Evolutionary conservation across 2,888 invertebrate genomes (phyloP).

Genomic region (Tineola bisselliella): DNA sequence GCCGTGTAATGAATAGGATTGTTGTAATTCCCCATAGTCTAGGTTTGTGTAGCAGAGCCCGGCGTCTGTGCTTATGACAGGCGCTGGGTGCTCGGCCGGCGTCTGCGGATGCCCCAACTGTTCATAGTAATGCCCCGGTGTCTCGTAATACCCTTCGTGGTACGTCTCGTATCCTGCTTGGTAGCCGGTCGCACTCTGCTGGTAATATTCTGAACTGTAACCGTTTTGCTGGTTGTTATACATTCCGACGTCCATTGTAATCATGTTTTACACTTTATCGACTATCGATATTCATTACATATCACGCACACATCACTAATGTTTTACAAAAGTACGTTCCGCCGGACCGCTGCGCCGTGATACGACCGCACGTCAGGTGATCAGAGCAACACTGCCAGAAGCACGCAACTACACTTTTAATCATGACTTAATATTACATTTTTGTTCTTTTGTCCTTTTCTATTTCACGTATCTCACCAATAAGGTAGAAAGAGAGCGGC

Average conservation of each 20-base stretch:
- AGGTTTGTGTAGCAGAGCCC: slow-evolving; percentile 91
- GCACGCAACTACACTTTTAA: slow-evolving; percentile 34
- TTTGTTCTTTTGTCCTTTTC: background rate
- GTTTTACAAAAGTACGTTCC: background rate
- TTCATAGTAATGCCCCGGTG: slow-evolving; percentile 60
- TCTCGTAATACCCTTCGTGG: slow-evolving; percentile 53
- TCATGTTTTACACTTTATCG: slow-evolving; percentile 65
- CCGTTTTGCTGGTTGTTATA: slow-evolving; percentile 74
- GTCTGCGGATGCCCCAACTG: slow-evolving; percentile 50
- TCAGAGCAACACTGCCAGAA: slow-evolving; percentile 47
- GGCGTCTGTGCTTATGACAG: slow-evolving; percentile 85
- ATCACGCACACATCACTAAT: slow-evolving; percentile 54
- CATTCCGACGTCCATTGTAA: slow-evolving; percentile 86
- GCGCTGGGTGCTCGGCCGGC: slow-evolving; percentile 57
- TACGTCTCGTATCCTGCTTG: slow-evolving; percentile 55
- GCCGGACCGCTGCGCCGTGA: background rate
- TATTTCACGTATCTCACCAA: background rate
- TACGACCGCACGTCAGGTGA: slow-evolving; percentile 17
- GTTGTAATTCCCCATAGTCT: slow-evolving; percentile 73
- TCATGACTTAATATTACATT: background rate
- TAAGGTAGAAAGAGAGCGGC: slow-evolving; percentile 32
- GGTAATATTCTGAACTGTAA: slow-evolving; percentile 63
- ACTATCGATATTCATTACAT: slow-evolving; percentile 37
- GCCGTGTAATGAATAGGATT: slow-evolving; percentile 63
- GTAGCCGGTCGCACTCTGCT: slow-evolving; percentile 43